Conservation (phyloP, 2,113 vertebrate species). For the Cinclus mexicanus region DNA sequence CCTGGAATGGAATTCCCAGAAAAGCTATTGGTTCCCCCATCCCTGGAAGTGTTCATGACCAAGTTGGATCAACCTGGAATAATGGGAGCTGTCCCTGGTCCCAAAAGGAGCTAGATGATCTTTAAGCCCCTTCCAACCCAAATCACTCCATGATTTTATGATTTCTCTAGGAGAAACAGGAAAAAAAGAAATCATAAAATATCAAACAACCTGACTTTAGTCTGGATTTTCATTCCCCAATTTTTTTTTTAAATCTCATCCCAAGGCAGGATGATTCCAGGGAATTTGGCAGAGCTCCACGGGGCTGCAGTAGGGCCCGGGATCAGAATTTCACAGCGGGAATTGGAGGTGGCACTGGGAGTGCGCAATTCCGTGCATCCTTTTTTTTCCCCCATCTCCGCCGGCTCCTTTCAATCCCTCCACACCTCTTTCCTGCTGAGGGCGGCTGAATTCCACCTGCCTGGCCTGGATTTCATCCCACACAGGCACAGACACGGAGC, state of each 20-base stretch:
- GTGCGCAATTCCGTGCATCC: background rate
- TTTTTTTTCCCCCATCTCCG: background rate
- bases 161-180: rapidly evolving
- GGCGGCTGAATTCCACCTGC: slow-evolving; percentile 50
- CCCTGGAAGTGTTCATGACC: background rate
- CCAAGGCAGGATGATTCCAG: background rate
- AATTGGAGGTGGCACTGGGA: background rate
- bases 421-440: slow-evolving; percentile 49
- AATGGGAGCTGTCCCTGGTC: background rate
- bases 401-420: slow-evolving; percentile 45
- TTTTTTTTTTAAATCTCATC: rapidly evolving
- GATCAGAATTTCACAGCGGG: background rate
- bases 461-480: slow-evolving; percentile 50
- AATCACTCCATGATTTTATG: background rate
- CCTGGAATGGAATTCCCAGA: background rate
- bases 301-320: background rate
- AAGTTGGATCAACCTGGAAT: background rate
- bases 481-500: background rate
- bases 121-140: background rate
- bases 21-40: background rate
- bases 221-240: rapidly evolving
- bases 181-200: background rate
- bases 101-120: rapidly evolving
- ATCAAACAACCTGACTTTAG: background rate
- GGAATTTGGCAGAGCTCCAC: background rate